phyloP scores from a whole-genome alignment of 2,113 vertebrate genomes.

The Cinclus cinclus region DNA sequence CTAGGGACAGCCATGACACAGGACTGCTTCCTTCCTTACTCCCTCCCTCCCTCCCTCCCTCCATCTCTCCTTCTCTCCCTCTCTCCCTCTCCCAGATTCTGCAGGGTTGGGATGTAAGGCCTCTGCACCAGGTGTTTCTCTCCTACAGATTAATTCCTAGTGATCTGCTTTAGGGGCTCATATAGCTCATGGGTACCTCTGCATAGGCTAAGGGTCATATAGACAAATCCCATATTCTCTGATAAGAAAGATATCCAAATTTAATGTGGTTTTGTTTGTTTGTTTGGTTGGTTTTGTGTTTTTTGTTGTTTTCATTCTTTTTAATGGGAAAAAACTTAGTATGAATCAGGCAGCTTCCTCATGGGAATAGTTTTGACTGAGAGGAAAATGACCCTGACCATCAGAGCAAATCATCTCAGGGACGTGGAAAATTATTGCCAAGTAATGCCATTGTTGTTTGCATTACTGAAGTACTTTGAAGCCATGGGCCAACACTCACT shows the following conservation, averaged over 20 bases:
- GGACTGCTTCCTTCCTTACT: neutral
- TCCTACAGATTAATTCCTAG: neutral
- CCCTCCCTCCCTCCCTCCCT: neutral
- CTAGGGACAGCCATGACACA: neutral
- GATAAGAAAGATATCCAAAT: neutral
- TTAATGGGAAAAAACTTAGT: neutral
- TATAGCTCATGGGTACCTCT: neutral
- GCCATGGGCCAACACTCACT: neutral
- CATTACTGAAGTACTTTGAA: neutral
- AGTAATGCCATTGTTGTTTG: neutral
- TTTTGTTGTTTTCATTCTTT: neutral
- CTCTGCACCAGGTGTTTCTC: neutral
- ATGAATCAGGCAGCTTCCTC: neutral
- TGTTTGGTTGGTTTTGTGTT: no score
- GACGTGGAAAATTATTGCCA: neutral
- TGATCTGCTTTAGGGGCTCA: neutral
- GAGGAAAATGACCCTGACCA: conserved; percentile 11
- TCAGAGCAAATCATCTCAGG: neutral
- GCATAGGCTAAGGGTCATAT: neutral
- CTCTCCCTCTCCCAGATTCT: neutral
- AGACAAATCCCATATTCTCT: neutral
- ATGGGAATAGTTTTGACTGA: conserved; percentile 14
- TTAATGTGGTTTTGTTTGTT: neutral
- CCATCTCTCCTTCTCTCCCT: neutral
- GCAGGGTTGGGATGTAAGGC: neutral